A percentile compares a stretch with the other conserved stretches of the same genome.
Conservation (phyloP, 1,140 invertebrate genomes). For the Pomacea maculata region DNA sequence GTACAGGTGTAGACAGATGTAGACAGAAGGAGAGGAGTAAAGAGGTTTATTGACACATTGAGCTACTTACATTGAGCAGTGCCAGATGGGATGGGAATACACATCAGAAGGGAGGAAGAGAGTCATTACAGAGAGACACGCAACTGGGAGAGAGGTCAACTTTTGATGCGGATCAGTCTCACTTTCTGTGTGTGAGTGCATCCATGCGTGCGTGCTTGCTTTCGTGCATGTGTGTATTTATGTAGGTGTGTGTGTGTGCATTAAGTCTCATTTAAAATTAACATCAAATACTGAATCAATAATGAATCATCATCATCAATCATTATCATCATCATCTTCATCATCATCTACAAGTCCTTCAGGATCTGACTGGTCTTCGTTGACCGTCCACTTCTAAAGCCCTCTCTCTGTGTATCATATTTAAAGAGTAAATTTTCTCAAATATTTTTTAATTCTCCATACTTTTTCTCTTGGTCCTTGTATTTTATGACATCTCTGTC, state of each 20-base stretch:
- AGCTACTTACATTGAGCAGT: neutral
- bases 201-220: neutral
- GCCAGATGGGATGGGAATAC: neutral
- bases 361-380: too few species aligned
- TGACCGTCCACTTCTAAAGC: too few species aligned
- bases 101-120: neutral
- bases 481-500: too few species aligned
- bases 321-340: too few species aligned
- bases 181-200: neutral
- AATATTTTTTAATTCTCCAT: too few species aligned
- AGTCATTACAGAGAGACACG: neutral
- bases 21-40: neutral
- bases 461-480: too few species aligned
- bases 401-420: too few species aligned
- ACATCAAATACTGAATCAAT: neutral
- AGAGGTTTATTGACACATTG: neutral
- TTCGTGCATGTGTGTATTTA: neutral
- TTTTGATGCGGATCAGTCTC: neutral
- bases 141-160: neutral
- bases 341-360: too few species aligned
- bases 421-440: too few species aligned
- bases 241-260: neutral
- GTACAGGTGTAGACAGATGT: neutral
- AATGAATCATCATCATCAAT: neutral
- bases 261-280: neutral